Evolutionary conservation across 2,113 vertebrate genomes (phyloP), one percentile per base, ranked within the genome.

Genomic region (Syrrhaptes paradoxus): DNA sequence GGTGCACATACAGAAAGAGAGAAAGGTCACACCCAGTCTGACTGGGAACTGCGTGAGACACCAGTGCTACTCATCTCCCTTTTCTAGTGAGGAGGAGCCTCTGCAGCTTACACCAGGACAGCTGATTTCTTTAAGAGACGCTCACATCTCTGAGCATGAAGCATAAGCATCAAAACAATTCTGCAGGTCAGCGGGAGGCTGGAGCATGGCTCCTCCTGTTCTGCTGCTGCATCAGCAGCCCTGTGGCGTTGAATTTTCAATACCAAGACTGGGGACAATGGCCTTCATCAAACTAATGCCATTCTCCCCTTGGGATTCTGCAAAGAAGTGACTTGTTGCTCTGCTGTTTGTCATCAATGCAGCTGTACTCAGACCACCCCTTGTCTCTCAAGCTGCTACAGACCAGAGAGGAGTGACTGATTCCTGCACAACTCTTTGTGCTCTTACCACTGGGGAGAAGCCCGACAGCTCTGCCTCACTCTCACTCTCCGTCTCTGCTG

Each of bases 401-500:
- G 81, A 62, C 17, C 32, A 67, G 36, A 67, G 17, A 59, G 34
- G 6, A 89, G 11, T 20, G 48, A 57, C 22, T 70, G n/a, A 32
- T 19, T 87, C 11, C 63, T 26, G 18, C 38, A 59, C 31, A 46
- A 17, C 34, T 59, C 13, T 75, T 46, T 73, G 63, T 67, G 82
- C 94, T 73, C 98, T 97, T 98, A 99, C 99, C 98, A 99, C 98
- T 4, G 99, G 98, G 59, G 99, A 99, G 93, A 99, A 99, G 85
- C 99, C 99, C 13, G 99, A 99, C 61, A 99, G 98, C 95, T 99
- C 99, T 80, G 99, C 99, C 71, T 99, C 99, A 2, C 99, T 99
- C 86, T 99, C 99, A 4, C 99, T 99, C 96, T 99, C 99, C 0
- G 99, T 99, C 95, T 99, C 99, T 1, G 99, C 99, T 89, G 98